Conservation (phyloP, 2,113 vertebrate genomes). For the Rhizomys pruinosus region DNA sequence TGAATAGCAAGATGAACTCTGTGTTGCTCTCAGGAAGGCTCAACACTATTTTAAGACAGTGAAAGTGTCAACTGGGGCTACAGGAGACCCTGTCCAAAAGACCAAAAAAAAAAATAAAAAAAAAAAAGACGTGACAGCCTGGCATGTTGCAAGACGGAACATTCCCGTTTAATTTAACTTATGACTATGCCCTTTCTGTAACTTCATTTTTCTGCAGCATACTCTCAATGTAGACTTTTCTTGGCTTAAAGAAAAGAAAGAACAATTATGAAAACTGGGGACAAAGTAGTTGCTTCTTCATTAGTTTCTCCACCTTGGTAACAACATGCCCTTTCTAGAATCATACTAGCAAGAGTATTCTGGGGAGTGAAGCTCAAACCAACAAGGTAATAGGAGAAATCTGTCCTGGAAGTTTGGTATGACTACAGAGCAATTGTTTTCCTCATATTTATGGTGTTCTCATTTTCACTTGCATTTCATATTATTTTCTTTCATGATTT, state of each 20-base stretch:
- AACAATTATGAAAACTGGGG: background rate
- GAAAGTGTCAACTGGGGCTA: too few relatives aligned
- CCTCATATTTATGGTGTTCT: background rate
- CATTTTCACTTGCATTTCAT: background rate
- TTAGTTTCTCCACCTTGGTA: background rate
- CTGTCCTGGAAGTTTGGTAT: background rate
- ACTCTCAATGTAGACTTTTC: background rate
- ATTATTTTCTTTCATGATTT: background rate
- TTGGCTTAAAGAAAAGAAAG: background rate
- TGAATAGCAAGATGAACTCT: fast-evolving
- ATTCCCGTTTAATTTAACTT: background rate
- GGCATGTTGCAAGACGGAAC: background rate
- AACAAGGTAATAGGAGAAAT: background rate
- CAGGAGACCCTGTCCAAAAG: too few relatives aligned
- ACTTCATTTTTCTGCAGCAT: background rate
- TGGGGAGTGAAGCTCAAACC: background rate
- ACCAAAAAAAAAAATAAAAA: too few relatives aligned
- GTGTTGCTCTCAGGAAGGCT: background rate
- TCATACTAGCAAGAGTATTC: background rate
- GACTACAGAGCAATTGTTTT: background rate
- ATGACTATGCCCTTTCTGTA: background rate
- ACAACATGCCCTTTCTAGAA: background rate
- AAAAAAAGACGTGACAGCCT: too few relatives aligned
- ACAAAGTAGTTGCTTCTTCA: background rate
- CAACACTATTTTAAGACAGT: background rate